phyloP scores from a whole-genome alignment of 30 jellyfish, hydroid and myxozoan genomes.

The Aurelia coerulea region DNA sequence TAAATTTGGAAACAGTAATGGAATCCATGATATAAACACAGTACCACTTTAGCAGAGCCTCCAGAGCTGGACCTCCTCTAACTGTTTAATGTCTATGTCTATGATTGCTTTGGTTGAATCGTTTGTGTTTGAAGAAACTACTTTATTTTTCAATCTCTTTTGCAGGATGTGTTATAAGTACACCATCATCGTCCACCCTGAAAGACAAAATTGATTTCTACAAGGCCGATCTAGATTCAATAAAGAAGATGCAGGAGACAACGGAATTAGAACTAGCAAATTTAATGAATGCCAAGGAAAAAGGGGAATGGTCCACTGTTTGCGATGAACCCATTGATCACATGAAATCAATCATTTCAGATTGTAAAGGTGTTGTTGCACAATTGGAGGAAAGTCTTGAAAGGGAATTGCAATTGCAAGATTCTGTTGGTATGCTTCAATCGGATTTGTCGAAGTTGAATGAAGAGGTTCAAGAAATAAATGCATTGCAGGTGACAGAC shows the following conservation, averaged over 20 bases:
- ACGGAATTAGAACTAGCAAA: neutral
- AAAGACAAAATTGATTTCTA: neutral
- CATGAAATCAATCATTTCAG: neutral
- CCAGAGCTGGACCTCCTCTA: too few relatives aligned
- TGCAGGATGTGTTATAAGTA: too few relatives aligned
- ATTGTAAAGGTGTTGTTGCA: neutral
- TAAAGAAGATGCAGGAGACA: neutral
- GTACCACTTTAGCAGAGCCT: too few relatives aligned
- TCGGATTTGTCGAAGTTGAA: neutral
- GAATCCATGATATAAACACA: too few relatives aligned
- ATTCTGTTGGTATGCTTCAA: neutral
- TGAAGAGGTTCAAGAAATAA: too few relatives aligned
- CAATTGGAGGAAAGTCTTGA: neutral
- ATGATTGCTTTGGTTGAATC: too few relatives aligned
- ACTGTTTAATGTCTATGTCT: too few relatives aligned
- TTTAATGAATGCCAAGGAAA: neutral
- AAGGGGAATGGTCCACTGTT: neutral
- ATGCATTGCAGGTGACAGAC: too few relatives aligned
- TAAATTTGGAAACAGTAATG: too few relatives aligned
- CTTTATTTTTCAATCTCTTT: too few relatives aligned
- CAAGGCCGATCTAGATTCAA: neutral
- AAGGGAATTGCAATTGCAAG: neutral
- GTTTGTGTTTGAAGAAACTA: too few relatives aligned
- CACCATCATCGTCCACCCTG: neutral
- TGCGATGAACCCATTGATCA: neutral